Conservation (phyloP, 1,140 invertebrate species). For the Phthorimaea operculella region DNA sequence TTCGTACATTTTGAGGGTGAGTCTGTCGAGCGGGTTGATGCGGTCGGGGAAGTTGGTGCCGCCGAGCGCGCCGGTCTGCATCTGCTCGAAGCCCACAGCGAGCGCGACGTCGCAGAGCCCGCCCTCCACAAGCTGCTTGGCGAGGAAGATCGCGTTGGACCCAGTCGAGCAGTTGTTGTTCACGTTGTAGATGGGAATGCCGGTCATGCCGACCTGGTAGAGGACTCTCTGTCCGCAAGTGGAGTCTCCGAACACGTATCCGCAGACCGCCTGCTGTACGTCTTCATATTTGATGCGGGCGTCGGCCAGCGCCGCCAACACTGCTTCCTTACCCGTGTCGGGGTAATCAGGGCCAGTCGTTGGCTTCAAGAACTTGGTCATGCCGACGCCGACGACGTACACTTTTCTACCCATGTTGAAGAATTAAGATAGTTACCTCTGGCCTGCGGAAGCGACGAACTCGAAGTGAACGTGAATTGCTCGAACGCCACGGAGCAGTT, state of each 20-base stretch:
- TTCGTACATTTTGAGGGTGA: constrained; percentile 88
- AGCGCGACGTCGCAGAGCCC: constrained; percentile 88
- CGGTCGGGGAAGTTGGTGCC: constrained; percentile 83
- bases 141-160: constrained; percentile 90
- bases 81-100: constrained; percentile 98
- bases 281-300: constrained; percentile 82
- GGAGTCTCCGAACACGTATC: constrained; percentile 97
- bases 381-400: constrained; percentile 95
- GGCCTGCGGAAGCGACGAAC: constrained; percentile 21
- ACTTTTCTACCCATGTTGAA: constrained; percentile 70
- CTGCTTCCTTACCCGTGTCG: constrained; percentile 93
- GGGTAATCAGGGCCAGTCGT: constrained; percentile 90
- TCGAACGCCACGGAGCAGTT: background rate
- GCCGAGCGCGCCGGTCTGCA: constrained; percentile 91
- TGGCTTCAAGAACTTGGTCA: constrained; percentile 93
- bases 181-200: constrained; percentile 98
- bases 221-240: constrained; percentile 94
- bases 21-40: constrained; percentile 94
- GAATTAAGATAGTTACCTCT: constrained; percentile 52
- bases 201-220: constrained; percentile 95
- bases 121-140: constrained; percentile 90
- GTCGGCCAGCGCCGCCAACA: constrained; percentile 89
- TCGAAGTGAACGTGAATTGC: constrained; percentile 12
- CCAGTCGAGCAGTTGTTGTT: constrained; percentile 99
- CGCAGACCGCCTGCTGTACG: constrained; percentile 90